Conservation (phyloP, 2,113 vertebrate species). For the Percina caprodes region DNA sequence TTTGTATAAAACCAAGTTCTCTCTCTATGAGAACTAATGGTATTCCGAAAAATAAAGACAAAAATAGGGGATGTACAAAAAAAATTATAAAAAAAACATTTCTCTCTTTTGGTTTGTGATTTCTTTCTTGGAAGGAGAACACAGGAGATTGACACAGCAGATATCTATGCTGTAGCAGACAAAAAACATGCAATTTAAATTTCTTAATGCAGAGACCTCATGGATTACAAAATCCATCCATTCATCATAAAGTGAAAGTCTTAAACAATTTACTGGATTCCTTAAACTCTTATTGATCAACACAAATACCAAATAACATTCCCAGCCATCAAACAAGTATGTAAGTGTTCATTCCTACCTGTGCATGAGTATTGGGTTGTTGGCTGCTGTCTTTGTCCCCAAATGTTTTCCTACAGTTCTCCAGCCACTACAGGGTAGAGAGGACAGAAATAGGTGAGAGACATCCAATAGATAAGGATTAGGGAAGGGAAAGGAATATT, state of each 20-base stretch:
- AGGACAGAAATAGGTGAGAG: constrained; percentile 18
- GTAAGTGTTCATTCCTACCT: constrained; percentile 82
- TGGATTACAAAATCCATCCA: not conserved
- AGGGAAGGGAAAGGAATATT: not conserved
- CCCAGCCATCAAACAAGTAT: not conserved
- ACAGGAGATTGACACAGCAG: not conserved
- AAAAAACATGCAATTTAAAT: too few species aligned
- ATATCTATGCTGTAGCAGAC: too few species aligned
- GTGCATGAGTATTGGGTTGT: constrained; percentile 87
- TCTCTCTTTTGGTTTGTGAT: not conserved
- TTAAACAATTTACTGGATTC: not conserved
- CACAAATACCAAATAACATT: not conserved
- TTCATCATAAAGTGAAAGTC: not conserved
- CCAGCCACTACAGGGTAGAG: constrained; percentile 88
- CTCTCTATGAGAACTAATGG: not conserved
- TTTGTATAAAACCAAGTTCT: not conserved
- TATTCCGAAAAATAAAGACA: not conserved
- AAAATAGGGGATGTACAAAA: not conserved
- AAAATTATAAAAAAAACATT: too few species aligned
- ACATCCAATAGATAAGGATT: too few species aligned
- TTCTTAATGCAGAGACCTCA: not conserved
- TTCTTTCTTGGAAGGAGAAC: not conserved
- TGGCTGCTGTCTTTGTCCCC: constrained; percentile 89
- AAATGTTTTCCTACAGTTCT: constrained; percentile 97
- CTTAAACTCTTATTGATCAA: not conserved